A percentile compares a stretch with the other conserved stretches of the same genome.
Conservation (phyloP, 1,140 invertebrate species). For the Oncopeltus fasciatus region DNA sequence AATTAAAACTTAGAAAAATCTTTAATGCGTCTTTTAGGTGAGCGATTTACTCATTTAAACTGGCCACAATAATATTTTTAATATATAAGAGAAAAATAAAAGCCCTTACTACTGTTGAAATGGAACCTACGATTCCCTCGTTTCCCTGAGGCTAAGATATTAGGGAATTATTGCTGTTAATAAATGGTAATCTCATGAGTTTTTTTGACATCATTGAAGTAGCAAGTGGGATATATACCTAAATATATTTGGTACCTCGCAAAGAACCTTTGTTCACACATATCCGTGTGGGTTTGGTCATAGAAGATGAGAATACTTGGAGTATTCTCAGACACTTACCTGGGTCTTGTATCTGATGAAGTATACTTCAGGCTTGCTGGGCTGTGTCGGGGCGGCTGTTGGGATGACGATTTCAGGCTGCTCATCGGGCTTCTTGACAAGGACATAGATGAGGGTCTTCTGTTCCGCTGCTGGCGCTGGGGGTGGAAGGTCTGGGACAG, state of each 20-base stretch:
- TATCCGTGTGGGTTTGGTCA: not conserved
- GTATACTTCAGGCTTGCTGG: slow-evolving; percentile 72
- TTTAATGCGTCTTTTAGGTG: no score
- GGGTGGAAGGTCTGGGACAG: slow-evolving; percentile 52
- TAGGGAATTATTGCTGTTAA: no score
- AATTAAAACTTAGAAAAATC: no score
- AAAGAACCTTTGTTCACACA: not conserved
- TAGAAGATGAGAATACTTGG: not conserved
- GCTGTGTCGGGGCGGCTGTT: slow-evolving; percentile 61
- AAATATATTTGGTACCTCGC: not conserved
- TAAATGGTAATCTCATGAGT: not conserved
- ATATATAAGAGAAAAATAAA: no score
- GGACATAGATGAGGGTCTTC: slow-evolving; percentile 77
- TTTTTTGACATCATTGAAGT: not conserved
- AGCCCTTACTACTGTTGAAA: no score
- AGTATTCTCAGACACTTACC: slow-evolving; percentile 36
- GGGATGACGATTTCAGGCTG: slow-evolving; percentile 61
- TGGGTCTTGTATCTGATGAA: slow-evolving; percentile 77
- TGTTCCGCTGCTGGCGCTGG: slow-evolving; percentile 65
- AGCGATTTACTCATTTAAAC: no score
- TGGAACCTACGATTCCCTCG: no score
- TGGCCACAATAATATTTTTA: no score
- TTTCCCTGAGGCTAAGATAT: no score
- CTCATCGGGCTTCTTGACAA: slow-evolving; percentile 75
- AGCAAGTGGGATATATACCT: not conserved